Evolutionary conservation across 2,797 vertebrate species (phyloP).

Genomic region (Hoplostethus atlanticus): DNA sequence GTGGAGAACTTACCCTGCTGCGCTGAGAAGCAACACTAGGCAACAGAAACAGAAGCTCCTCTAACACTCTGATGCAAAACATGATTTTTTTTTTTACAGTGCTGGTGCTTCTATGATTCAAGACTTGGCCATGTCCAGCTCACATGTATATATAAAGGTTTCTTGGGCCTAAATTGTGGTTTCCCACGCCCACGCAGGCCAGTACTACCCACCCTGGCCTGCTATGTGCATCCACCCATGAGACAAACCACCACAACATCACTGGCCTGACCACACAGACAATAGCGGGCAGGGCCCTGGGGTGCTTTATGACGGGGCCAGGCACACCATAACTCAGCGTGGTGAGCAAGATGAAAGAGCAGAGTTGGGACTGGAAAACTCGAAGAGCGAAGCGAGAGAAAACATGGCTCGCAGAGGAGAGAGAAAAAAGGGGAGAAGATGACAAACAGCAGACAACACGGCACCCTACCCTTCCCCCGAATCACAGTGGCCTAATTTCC

Average conservation of each 20-base stretch:
- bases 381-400: slow-evolving; percentile 36
- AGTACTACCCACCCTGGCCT: slow-evolving; percentile 46
- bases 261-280: slow-evolving; percentile 62
- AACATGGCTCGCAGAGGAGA: slow-evolving; percentile 4
- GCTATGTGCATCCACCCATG: slow-evolving; percentile 58
- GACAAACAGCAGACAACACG: background rate
- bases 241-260: slow-evolving; percentile 70
- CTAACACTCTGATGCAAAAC: slow-evolving; percentile 17
- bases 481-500: slow-evolving; percentile 15
- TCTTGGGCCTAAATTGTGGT: slow-evolving; percentile 57
- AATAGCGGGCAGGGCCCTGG: slow-evolving; percentile 64
- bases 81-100: slow-evolving; percentile 12
- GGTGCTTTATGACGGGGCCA: slow-evolving; percentile 62
- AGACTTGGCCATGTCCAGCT: slow-evolving; percentile 20
- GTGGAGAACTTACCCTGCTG: slow-evolving; percentile 65
- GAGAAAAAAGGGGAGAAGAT: background rate
- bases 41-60: background rate
- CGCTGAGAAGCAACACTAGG: slow-evolving; percentile 45
- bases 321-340: slow-evolving; percentile 63
- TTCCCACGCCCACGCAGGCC: slow-evolving; percentile 50
- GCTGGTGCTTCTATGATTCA: slow-evolving; percentile 32
- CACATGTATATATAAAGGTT: slow-evolving; percentile 28
- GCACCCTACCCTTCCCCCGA: slow-evolving; percentile 19
- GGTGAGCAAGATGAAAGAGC: slow-evolving; percentile 70
- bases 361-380: slow-evolving; percentile 40